Percentiles rank a stretch among this genome's conserved stretches.
These are phyloP conservation scores for Zaprionus bogoriensis DNA, from an alignment of 2,888 invertebrate genomes.

Conservation along the genomic window DNA sequence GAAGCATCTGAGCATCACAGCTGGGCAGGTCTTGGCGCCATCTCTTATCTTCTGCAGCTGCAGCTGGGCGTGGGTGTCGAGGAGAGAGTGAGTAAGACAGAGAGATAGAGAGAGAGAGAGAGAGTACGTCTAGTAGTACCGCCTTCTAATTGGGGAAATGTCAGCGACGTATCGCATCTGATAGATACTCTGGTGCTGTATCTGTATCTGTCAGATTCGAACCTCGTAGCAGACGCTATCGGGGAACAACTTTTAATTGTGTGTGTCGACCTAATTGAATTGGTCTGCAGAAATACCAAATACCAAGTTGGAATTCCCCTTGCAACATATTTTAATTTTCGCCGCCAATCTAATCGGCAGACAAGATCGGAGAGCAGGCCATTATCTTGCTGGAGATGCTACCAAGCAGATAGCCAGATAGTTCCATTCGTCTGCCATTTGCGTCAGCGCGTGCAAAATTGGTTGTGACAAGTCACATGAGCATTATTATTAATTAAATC, in stretches of 20 bases:
- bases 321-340: constrained; percentile 70
- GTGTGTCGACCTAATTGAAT: constrained; percentile 78
- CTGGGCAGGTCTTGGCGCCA: constrained; percentile 52
- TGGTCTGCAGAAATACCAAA: constrained; percentile 36
- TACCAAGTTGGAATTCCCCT: constrained; percentile 16
- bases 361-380: constrained; percentile 17
- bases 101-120: not conserved
- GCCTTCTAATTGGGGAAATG: constrained; percentile 73
- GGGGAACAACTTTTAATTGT: constrained; percentile 73
- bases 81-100: not conserved
- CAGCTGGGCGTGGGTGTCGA: not conserved
- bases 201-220: constrained; percentile 56
- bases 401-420: constrained; percentile 41
- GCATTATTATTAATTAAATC: constrained; percentile 76
- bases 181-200: constrained; percentile 55
- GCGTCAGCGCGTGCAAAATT: constrained; percentile 54
- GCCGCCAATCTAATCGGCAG: constrained; percentile 24
- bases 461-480: constrained; percentile 68
- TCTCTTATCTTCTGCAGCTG: constrained; percentile 18
- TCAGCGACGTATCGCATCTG: constrained; percentile 45
- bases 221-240: constrained; percentile 43
- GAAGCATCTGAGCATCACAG: constrained; percentile 29
- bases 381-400: constrained; percentile 51
- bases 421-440: constrained; percentile 36
- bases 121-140: constrained; percentile 1